These are phyloP conservation scores for Drosophila trapezifrons DNA, from an alignment of 1,140 invertebrate genomes.

Conservation along the genomic window DNA sequence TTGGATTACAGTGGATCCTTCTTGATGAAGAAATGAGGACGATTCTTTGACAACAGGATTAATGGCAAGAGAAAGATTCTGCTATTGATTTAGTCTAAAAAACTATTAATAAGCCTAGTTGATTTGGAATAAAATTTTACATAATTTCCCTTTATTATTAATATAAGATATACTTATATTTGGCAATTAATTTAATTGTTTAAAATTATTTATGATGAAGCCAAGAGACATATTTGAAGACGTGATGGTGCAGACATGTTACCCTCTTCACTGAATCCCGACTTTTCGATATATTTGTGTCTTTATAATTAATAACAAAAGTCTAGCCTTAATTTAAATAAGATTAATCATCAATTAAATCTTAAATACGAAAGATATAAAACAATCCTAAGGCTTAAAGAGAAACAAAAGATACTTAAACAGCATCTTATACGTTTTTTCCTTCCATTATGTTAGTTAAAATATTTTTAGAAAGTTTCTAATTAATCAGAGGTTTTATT, in stretches of 20 bases:
- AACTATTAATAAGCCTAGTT: neutral
- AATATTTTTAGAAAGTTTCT: neutral
- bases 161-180: no score
- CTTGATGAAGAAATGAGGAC: neutral
- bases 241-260: neutral
- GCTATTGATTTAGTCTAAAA: neutral
- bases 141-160: neutral
- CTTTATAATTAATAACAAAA: neutral
- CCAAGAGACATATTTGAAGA: neutral
- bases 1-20: slow-evolving; percentile 1
- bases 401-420: neutral
- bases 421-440: no score
- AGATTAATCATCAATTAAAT: neutral
- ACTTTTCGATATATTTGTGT: neutral
- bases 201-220: neutral
- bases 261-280: neutral
- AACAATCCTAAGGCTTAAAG: rapidly evolving
- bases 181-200: neutral
- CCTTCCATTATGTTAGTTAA: no score
- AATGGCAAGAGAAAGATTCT: neutral
- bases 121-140: neutral
- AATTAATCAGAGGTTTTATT: neutral
- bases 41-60: neutral
- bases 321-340: neutral
- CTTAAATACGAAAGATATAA: neutral